Percentiles rank a stretch among this genome's conserved stretches.
These are phyloP conservation scores for Chaunax sp. DNA, from an alignment of 2,797 vertebrate species.

Conservation along the genomic window DNA sequence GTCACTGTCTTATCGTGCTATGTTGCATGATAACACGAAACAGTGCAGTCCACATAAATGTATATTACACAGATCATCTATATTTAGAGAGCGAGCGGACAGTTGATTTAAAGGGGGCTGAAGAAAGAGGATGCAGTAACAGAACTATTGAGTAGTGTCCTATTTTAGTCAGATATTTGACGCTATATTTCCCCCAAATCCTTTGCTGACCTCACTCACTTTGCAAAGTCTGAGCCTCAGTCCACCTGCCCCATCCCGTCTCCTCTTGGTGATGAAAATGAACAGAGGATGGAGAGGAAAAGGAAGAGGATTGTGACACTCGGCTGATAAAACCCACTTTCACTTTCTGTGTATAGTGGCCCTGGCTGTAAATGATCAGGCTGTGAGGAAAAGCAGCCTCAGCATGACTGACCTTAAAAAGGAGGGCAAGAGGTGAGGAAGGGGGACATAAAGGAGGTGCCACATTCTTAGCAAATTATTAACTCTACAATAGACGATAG, in stretches of 20 bases:
- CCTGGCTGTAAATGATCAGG: slow-evolving; percentile 38
- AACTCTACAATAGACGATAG: slow-evolving; percentile 5
- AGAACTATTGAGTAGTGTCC: background rate
- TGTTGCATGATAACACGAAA: slow-evolving; percentile 29
- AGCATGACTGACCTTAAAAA: slow-evolving; percentile 35
- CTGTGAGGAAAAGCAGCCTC: slow-evolving; percentile 37
- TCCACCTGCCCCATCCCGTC: slow-evolving; percentile 12
- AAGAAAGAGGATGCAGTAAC: slow-evolving; percentile 17
- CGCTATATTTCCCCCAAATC: background rate
- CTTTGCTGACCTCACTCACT: slow-evolving; percentile 18
- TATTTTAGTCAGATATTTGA: slow-evolving; percentile 22
- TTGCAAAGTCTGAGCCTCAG: slow-evolving; percentile 11
- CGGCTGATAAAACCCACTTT: slow-evolving; percentile 70
- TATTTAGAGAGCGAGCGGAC: slow-evolving; percentile 11
- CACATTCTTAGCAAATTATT: slow-evolving; percentile 13
- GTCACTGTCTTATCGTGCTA: slow-evolving; percentile 14
- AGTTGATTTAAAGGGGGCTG: background rate
- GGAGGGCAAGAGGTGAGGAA: slow-evolving; percentile 15
- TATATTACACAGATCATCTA: slow-evolving; percentile 28
- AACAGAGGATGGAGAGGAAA: slow-evolving; percentile 27
- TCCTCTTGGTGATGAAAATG: slow-evolving; percentile 13
- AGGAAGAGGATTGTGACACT: slow-evolving; percentile 34
- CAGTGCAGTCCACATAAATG: slow-evolving; percentile 17
- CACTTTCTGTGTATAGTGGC: slow-evolving; percentile 44
- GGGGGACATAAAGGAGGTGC: slow-evolving; percentile 9